Percentiles rank a stretch among this genome's conserved stretches.
Evolutionary conservation across 2,797 vertebrate genomes (phyloP).

Genomic region (Protosalanx chinensis): DNA sequence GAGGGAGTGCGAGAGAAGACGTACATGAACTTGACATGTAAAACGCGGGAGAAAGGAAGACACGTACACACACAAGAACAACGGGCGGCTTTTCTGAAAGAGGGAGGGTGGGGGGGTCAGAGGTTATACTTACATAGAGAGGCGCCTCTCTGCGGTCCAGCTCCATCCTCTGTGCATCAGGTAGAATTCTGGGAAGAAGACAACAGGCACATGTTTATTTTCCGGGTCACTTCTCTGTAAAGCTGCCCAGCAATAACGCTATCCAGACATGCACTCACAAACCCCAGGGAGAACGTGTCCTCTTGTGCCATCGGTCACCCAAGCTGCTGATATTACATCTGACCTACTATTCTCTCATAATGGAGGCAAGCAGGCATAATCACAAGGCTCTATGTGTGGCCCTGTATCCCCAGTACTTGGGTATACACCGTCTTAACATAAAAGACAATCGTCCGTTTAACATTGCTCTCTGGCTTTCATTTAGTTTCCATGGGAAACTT

Average conservation of each 20-base stretch:
- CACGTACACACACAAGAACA: slow-evolving; percentile 7
- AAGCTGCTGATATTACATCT: not conserved
- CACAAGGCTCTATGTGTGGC: slow-evolving; percentile 27
- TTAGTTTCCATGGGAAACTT: not conserved
- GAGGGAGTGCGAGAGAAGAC: slow-evolving; percentile 6
- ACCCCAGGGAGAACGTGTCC: no score
- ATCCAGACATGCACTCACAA: no score
- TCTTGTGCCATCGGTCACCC: no score
- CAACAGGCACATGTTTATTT: not conserved
- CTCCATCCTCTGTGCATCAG: slow-evolving; percentile 83
- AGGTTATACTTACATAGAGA: slow-evolving; percentile 79
- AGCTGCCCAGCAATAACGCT: no score
- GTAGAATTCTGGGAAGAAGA: slow-evolving; percentile 55
- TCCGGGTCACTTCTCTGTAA: not conserved
- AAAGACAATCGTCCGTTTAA: slow-evolving; percentile 4
- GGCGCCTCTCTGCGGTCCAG: slow-evolving; percentile 80
- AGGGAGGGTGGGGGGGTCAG: no score
- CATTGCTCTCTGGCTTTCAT: not conserved
- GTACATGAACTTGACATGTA: not conserved
- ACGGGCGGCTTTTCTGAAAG: slow-evolving; percentile 7
- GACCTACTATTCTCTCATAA: not conserved
- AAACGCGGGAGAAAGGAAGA: not conserved
- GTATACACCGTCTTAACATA: slow-evolving; percentile 12
- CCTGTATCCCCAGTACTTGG: slow-evolving; percentile 21
- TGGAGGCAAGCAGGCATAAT: slow-evolving; percentile 44